Evolutionary conservation across 2,888 invertebrate genomes (phyloP), one percentile per base, ranked within the genome.

Genomic region (Microplitis manilae): DNA sequence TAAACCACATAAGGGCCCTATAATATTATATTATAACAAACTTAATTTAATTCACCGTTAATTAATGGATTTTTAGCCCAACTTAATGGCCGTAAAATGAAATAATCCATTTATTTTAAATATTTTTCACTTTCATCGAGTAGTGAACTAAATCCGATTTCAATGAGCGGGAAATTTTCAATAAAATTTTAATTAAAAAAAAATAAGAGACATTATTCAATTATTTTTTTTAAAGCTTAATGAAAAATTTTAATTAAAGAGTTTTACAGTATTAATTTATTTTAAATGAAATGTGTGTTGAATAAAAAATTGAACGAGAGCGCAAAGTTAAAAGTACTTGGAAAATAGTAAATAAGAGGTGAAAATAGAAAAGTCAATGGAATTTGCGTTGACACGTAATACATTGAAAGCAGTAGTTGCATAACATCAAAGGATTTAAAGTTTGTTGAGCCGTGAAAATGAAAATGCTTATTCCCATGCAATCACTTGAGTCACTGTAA

Each of bases 1-100:
- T 72, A 60, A 40, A 70, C 70, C 50, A 59, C 39, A 60, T 17
- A 70, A 60, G 59, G 30, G n/a, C 15, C 9, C 69, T 20, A 9
- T 5, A 30, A n/a, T 39, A 39, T n/a, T 39, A 6, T 9, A 30
- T 20, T 41, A 41, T n/a, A 15, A 30, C 41, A 15, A 40, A 68
- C 7, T 67, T 68, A 17, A 41, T 41, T 8, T 40, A 38, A 60
- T 50, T 50, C 50, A 50, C 50, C 50, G 30, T 30, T 30, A 30
- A 30, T 30, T 30, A 30, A 30, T 30, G 4, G 4, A 30, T 30
- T 30, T 30, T 30, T 30, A 30, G 30, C 30, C 30, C 30, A 30
- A 4, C 4, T 30, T 30, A 30, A 30, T 30, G 30, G 30, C 30
- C 30, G 30, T 30, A 30, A 30, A 30, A 30, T 30, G 30, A 30